Evolutionary conservation across 2,888 invertebrate genomes (phyloP).

Genomic region (Leptinotarsa haldemani): DNA sequence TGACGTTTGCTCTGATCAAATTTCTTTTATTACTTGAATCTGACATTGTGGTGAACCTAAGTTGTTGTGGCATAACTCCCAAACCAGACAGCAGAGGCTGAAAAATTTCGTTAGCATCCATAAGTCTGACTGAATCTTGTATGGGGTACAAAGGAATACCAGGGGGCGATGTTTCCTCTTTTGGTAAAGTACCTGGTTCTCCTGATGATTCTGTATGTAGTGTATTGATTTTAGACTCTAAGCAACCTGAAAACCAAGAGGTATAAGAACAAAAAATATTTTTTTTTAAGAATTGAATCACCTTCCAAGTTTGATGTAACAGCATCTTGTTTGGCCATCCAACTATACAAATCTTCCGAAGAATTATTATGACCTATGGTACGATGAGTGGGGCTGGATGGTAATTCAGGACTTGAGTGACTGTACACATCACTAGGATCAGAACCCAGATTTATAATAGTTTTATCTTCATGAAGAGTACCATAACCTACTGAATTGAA

Average conservation of each 20-base stretch:
- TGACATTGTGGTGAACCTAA: conserved; percentile 67
- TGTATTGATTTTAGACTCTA: conserved; percentile 63
- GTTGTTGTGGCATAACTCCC: conserved; percentile 91
- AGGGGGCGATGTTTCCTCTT: conserved; percentile 64
- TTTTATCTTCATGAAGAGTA: conserved; percentile 76
- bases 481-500: conserved; percentile 74
- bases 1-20: conserved; percentile 14
- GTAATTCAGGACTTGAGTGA: conserved; percentile 64
- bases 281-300: conserved; percentile 17
- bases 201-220: conserved; percentile 62
- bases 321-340: conserved; percentile 90
- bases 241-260: conserved; percentile 52
- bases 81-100: conserved; percentile 90
- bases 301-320: conserved; percentile 55
- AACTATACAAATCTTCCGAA: conserved; percentile 88
- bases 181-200: conserved; percentile 69
- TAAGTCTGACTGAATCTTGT: conserved; percentile 84
- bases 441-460: conserved; percentile 72
- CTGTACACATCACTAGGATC: conserved; percentile 71
- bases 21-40: conserved; percentile 57
- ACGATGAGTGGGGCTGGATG: conserved; percentile 62
- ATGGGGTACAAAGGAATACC: conserved; percentile 77
- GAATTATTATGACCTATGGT: conserved; percentile 59
- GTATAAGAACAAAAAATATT: neutral
- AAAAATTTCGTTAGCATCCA: conserved; percentile 94